Percentiles rank a stretch among this genome's conserved stretches.
phyloP scores from a whole-genome alignment of 1,140 invertebrate genomes.

The Heliconius hermathena region DNA sequence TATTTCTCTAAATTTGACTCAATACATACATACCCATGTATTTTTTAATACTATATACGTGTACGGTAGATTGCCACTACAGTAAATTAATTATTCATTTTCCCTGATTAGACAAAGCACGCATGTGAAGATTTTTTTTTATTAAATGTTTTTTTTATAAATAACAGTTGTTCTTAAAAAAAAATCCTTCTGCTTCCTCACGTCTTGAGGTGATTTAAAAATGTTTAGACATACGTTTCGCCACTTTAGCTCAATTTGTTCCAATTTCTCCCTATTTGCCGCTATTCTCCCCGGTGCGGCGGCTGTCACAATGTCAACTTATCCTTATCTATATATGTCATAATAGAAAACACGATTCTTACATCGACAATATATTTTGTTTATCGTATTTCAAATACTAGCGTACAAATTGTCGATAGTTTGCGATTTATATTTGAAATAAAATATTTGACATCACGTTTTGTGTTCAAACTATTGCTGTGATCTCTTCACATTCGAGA shows the following conservation, averaged over 20 bases:
- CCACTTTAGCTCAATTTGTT: constrained; percentile 54
- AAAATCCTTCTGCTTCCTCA: constrained; percentile 21
- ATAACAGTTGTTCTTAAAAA: not conserved
- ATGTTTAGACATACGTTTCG: constrained; percentile 36
- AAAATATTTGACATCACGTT: not conserved
- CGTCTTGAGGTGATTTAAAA: constrained; percentile 31
- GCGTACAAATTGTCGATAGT: not conserved
- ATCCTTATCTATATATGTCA: constrained; percentile 19
- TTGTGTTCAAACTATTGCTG: no score
- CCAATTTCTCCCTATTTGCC: constrained; percentile 50
- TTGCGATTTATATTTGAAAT: not conserved
- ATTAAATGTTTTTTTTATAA: no score
- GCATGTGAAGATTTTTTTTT: no score
- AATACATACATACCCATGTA: no score
- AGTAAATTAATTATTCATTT: no score
- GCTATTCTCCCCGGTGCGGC: constrained; percentile 16
- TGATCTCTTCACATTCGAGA: no score
- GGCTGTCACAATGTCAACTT: constrained; percentile 17
- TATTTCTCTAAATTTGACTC: no score
- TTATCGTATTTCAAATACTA: constrained; percentile 4
- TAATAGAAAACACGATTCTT: constrained; percentile 2
- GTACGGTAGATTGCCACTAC: no score
- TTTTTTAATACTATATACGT: no score
- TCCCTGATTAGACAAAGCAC: no score
- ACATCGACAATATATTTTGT: constrained; percentile 1